Base-by-base conservation (phyloP, 2,113 vertebrate species). In the Monarcha castaneiventris region DNA sequence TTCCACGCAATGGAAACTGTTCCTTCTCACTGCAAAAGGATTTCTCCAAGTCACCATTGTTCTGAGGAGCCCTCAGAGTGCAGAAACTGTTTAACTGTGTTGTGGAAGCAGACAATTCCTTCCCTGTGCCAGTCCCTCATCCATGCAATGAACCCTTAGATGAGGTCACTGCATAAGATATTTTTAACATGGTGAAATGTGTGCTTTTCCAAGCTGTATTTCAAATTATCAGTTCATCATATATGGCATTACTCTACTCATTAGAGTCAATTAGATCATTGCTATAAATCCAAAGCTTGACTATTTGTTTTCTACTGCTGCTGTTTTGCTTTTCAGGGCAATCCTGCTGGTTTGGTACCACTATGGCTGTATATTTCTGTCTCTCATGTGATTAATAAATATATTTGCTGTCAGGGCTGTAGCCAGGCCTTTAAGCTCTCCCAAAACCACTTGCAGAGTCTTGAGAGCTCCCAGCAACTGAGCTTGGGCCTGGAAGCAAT, bases 401-500 rank as follows among this genome's bases (percentile, higher is more conserved):
- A 27, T 29, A 63, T 86, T 91, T 93, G 61, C 64, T 89, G 48
- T 90, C 61, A 88, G 51, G 55, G 21, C 68, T 62, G 26, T 73
- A 84, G 48, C 58, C 87, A 91, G 64, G 73, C 37, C 1, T 4
- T 77, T 88, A 92, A 67, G 72, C 35, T 81, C 46, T 81, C 55
- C 43, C 68, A 51, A 93, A 93, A 83, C 33, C 30, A 80, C 61
- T n/a, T 86, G 26, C 48, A 88, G 59, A 62, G 41, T 54, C 49
- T 69, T 49, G 49, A 88, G 32, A 85, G 55, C 37, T 86, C 76
- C n/a, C 43, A 81, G 39, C 14, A 69, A 25, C 46, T 66, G 55
- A 92, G 63, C 33, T 74, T 39, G 27, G 9, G 56, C 92, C 94
- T 92, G 95, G 83, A 96, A 94, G 86, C 86, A 94, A 89, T 94